Conservation (phyloP, 2,113 vertebrate species). For the Tetraodon nigroviridis region DNA sequence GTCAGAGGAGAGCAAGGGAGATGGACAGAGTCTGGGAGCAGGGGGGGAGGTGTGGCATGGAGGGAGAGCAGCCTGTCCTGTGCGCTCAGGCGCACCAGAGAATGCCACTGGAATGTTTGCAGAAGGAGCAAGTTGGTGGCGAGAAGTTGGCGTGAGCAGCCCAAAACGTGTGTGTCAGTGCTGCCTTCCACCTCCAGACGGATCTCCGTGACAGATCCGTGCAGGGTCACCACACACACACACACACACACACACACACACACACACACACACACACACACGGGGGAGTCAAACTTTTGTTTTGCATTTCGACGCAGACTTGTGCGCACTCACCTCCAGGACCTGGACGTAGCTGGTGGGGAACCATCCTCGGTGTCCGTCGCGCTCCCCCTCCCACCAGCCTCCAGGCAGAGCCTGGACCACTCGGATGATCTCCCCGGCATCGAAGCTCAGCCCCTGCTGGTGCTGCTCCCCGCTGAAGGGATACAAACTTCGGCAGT, state of each 20-base stretch:
- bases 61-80: constrained; percentile 18
- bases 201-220: neutral
- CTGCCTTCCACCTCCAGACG: constrained; percentile 13
- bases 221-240: too few species aligned
- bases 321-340: constrained; percentile 78
- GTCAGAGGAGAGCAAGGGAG: neutral
- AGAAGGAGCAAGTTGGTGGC: constrained; percentile 67
- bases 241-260: too few species aligned
- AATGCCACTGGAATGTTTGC: constrained; percentile 51
- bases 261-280: too few species aligned
- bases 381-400: constrained; percentile 97
- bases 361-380: constrained; percentile 89
- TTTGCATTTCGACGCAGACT: neutral
- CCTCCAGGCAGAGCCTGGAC: constrained; percentile 86
- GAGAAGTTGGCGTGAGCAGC: constrained; percentile 39
- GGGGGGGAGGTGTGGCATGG: neutral
- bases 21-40: neutral
- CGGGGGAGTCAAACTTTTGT: too few species aligned
- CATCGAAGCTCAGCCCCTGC: constrained; percentile 86
- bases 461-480: constrained; percentile 89
- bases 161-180: constrained; percentile 33
- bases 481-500: constrained; percentile 86
- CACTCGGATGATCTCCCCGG: constrained; percentile 86
- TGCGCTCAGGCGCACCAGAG: constrained; percentile 34
- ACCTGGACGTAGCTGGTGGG: constrained; percentile 93